Evolutionary conservation across 23 tunicate species (phyloP).

Genomic region (Phallusia fumigata): DNA sequence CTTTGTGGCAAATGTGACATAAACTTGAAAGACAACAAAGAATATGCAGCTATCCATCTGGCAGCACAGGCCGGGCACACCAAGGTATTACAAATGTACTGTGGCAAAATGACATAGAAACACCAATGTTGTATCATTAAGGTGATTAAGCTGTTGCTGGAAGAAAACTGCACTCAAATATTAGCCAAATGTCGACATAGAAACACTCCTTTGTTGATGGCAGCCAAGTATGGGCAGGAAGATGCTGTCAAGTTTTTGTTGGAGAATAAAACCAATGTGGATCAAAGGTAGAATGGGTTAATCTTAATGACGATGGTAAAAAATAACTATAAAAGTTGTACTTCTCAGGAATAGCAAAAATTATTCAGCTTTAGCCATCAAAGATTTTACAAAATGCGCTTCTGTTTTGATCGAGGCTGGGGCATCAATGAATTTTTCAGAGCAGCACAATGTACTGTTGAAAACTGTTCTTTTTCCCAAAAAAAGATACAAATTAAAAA

Average conservation of each 20-base stretch:
- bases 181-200: slow-evolving; percentile 16
- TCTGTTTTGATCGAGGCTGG: slow-evolving; percentile 23
- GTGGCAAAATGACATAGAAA: not conserved
- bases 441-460: not conserved
- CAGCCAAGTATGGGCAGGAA: slow-evolving; percentile 6
- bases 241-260: slow-evolving; percentile 12
- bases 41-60: slow-evolving; percentile 22
- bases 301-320: too few relatives aligned
- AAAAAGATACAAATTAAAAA: not conserved
- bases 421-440: slow-evolving; percentile 4
- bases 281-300: slow-evolving; percentile 12
- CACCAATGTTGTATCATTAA: not conserved
- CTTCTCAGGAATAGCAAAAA: slow-evolving; percentile 17
- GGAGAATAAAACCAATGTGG: slow-evolving; percentile 25
- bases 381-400: slow-evolving; percentile 19
- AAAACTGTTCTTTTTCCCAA: not conserved
- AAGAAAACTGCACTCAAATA: not conserved
- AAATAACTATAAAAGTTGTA: not conserved
- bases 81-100: too few relatives aligned
- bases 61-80: slow-evolving; percentile 21
- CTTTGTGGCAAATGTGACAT: not conserved
- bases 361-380: slow-evolving; percentile 26
- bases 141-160: slow-evolving; percentile 17
- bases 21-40: slow-evolving; percentile 5
- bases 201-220: slow-evolving; percentile 33